Percentiles rank a stretch among this genome's conserved stretches.
Evolutionary conservation across 53 echinoderm and acorn worm genomes (phyloP).

Genomic region (Pentamera pediparva): DNA sequence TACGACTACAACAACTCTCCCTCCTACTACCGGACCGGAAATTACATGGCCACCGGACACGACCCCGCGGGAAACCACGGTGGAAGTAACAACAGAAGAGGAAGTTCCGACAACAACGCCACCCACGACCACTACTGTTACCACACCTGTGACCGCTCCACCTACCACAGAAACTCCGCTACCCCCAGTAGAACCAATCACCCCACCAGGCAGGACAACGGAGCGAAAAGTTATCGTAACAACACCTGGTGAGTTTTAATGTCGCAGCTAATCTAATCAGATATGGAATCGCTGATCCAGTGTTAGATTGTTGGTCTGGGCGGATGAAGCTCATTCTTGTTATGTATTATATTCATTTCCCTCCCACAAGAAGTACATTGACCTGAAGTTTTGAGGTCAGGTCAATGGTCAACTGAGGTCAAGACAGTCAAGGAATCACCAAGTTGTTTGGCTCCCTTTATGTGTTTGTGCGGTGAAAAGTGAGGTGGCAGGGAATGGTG

Average conservation of each 20-base stretch:
- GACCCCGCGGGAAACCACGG: not conserved
- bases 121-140: not conserved
- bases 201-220: not conserved
- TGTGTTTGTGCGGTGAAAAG: too few species aligned
- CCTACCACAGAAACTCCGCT: not conserved
- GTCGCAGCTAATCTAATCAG: too few species aligned
- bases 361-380: not conserved
- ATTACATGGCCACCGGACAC: not conserved
- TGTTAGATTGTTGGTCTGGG: too few species aligned
- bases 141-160: not conserved
- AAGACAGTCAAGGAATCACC: too few species aligned
- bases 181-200: not conserved
- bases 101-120: not conserved
- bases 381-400: too few species aligned
- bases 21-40: not conserved
- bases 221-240: not conserved
- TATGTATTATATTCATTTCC: not conserved
- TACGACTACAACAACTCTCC: not conserved
- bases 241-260: too few species aligned
- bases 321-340: not conserved
- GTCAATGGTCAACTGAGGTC: too few species aligned
- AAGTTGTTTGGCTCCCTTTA: too few species aligned
- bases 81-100: constrained; percentile 7
- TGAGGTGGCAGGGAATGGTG: too few species aligned
- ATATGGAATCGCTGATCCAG: too few species aligned